phyloP scores from a whole-genome alignment of 2,888 invertebrate genomes.

The Boloria selene region DNA sequence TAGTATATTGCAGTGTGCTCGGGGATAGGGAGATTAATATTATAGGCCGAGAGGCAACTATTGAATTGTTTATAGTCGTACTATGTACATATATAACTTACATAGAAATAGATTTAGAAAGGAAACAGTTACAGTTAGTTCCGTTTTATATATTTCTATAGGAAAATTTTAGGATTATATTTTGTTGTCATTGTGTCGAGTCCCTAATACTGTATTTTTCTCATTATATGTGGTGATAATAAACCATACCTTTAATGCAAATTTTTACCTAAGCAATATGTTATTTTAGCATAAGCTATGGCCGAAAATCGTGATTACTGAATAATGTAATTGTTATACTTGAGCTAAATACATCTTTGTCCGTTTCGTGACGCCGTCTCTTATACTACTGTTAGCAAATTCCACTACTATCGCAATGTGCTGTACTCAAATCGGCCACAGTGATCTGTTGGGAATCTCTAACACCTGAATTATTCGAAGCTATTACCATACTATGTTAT shows the following conservation, averaged over 20 bases:
- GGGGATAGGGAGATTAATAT: conserved; percentile 25
- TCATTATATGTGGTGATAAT: no score
- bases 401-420: conserved; percentile 10
- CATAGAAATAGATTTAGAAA: no score
- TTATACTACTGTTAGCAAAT: conserved; percentile 16
- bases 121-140: no score
- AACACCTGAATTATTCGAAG: conserved; percentile 28
- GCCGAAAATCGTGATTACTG: not conserved
- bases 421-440: conserved; percentile 17
- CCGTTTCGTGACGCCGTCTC: not conserved
- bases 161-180: no score
- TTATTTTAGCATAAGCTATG: no score
- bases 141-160: no score
- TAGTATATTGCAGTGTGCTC: conserved; percentile 22
- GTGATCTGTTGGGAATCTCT: conserved; percentile 28
- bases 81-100: no score
- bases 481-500: conserved; percentile 1
- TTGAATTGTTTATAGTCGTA: not conserved
- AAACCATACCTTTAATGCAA: no score
- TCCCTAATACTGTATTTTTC: no score
- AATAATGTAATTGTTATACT: not conserved
- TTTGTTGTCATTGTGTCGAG: no score
- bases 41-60: conserved; percentile 3
- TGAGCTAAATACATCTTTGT: not conserved
- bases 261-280: no score